Base-by-base conservation (phyloP, 2,888 invertebrate species). In the Catocala sponsa region DNA sequence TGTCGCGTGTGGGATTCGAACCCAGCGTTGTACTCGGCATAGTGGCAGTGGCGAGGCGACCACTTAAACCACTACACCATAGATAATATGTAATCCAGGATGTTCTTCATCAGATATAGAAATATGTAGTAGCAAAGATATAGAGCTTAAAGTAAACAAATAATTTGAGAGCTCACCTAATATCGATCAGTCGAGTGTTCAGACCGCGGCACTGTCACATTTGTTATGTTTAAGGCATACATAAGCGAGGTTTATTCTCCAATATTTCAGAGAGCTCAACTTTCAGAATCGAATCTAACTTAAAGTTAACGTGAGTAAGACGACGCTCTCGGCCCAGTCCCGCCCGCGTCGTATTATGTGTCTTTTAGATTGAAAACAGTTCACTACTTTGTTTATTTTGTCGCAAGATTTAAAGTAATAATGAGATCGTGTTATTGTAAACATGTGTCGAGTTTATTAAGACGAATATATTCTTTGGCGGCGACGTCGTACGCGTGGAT, bases 261-360 rank as follows among this genome's bases (percentile, higher is more conserved):
- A 66, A 79, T 81, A 78, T 80, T 76, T 76, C 68, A 64, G 57
- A 48, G 50, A 62, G 72, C 63, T 51, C 44, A 72, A 82, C 62
- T 78, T 78, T 62, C 15, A 38, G 65, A 76, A 76, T 78, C 71
- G 77, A 80, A 80, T 81, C 65, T 69, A 74, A 78, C 68, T 78
- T 75, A 60, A 75, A 77, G 68, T 70, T 71, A 60, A 55, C 54
- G 55, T 25, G 74, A 75, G 59, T 76, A 72, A 70, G 55, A 53
- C 52, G 63, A 59, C 61, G 49, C 60, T 56, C 61, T 57, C 67
- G 58, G 55, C 49, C 13, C 48, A 47, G 4, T 15, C 9, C 55
- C 67, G 59, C 55, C 47, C 15, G 49, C 47, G 12, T 15, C 25
- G 12, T 13, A 13, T 11, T 56, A 53, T 71, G 69, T 71, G 57